phyloP scores from a whole-genome alignment of 2,797 vertebrate species.

The Oryzias sinensis region DNA sequence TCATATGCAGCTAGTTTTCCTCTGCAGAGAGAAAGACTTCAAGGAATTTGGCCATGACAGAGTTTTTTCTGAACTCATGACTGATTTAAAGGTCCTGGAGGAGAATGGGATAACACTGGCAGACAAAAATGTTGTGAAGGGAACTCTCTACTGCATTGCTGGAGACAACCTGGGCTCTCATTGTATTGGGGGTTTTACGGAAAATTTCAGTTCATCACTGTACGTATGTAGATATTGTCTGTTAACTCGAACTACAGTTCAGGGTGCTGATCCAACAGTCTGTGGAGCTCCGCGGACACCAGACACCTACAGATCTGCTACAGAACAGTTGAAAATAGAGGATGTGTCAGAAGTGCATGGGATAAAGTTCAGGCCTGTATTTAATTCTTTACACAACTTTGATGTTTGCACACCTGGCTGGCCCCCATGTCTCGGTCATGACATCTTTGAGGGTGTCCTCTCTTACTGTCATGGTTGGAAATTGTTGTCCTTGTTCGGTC shows the following conservation, averaged over 20 bases:
- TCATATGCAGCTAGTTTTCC: too few species aligned
- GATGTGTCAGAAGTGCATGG: background rate
- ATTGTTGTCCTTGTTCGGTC: too few species aligned
- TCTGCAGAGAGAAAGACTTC: too few species aligned
- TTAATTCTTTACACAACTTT: constrained; percentile 14
- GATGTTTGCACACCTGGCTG: constrained; percentile 15
- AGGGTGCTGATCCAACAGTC: constrained; percentile 1
- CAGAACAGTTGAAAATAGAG: constrained; percentile 4
- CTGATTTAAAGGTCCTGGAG: too few species aligned
- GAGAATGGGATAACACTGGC: too few species aligned
- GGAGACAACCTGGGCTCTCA: too few species aligned
- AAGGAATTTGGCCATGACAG: too few species aligned
- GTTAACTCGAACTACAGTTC: background rate
- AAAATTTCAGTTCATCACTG: constrained; percentile 4
- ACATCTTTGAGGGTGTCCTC: constrained; percentile 23
- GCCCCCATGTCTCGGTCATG: constrained; percentile 15
- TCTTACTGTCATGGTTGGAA: too few species aligned
- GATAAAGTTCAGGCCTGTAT: constrained; percentile 15
- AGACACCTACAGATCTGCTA: constrained; percentile 2
- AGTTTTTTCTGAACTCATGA: too few species aligned
- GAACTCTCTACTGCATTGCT: too few species aligned
- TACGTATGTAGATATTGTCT: constrained; percentile 18
- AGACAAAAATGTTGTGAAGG: too few species aligned
- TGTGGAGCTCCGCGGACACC: constrained; percentile 1
- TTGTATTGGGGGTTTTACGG: too few species aligned